These are phyloP conservation scores for Phenganax marumi DNA, from an alignment of 92 coral and sea anemone species.

Conservation along the genomic window DNA sequence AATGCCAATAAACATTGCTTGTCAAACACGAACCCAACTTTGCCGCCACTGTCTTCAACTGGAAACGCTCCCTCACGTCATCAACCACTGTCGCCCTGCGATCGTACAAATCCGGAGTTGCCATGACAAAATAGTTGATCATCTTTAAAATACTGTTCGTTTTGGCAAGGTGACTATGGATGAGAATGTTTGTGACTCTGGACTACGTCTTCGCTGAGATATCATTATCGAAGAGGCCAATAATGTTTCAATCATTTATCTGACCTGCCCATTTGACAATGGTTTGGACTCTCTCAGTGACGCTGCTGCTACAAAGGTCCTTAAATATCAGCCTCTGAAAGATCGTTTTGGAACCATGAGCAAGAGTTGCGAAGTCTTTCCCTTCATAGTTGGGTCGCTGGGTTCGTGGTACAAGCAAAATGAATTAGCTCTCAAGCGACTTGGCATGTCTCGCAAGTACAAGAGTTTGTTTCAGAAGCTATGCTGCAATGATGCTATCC, in stretches of 20 bases:
- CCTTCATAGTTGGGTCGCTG: slow-evolving; percentile 36
- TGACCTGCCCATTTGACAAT: not conserved
- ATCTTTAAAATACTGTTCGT: slow-evolving; percentile 5
- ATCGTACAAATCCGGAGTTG: slow-evolving; percentile 14
- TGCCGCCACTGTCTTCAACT: slow-evolving; percentile 11
- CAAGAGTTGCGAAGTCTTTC: slow-evolving; percentile 12
- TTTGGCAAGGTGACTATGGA: slow-evolving; percentile 21
- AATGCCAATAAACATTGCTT: no score
- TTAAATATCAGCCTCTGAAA: slow-evolving; percentile 37
- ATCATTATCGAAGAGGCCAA: slow-evolving; percentile 33
- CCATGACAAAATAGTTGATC: slow-evolving; percentile 19
- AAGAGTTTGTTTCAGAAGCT: not conserved
- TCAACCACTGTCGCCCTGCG: slow-evolving; percentile 16
- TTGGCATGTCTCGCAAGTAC: not conserved
- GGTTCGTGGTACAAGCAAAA: slow-evolving; percentile 40
- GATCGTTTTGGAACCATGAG: slow-evolving; percentile 6
- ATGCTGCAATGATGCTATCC: slow-evolving; percentile 44
- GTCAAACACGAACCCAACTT: no score
- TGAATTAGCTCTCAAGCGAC: not conserved
- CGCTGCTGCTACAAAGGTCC: slow-evolving; percentile 23
- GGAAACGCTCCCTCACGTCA: not conserved
- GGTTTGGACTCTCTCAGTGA: slow-evolving; percentile 26
- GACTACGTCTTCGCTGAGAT: not conserved
- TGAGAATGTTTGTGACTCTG: not conserved
- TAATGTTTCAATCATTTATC: slow-evolving; percentile 20